Base-by-base conservation (phyloP, 2,888 invertebrate genomes). In the Meteorus cinctellus region DNA sequence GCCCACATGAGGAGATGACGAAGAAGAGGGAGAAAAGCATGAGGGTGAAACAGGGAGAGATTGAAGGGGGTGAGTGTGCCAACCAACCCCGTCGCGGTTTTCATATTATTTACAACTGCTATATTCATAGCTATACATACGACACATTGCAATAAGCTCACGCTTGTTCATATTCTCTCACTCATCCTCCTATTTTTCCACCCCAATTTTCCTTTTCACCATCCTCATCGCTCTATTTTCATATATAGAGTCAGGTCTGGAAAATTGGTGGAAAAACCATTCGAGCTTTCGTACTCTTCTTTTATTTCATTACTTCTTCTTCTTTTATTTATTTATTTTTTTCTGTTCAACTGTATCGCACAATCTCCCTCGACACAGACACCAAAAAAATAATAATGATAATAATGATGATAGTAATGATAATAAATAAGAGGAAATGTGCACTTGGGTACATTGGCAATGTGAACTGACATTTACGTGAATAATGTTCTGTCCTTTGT, bases 91-190 rank as follows among this genome's bases (percentile, higher is more conserved):
- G 51, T 74, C 70, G 77, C 74, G 81, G 77, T 84, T 83, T 82
- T 81, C 84, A 82, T 86, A 86, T 87, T 86, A 87, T 87, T 87
- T 86, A 86, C 84, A 84, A 79, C 81, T 19, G 19, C n/a, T 55
- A 19, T 55, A 55, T 55, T 55, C n/a, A 55, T 55, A 55, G 36
- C 63, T 48, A 34, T 34, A 34, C 41, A 41, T 79, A 77, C 73
- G 80, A 80, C 81, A 78, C 75, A 77, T 77, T 75, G 81, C 84
- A 80, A 83, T 84, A 83, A 83, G 81, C 81, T 70, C 63, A 41
- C 59, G 48, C 27, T 45, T 29, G 34, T 51, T 27, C 65, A 66
- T 66, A 66, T 16, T 31, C 34, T 63, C n/a, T 69, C 36, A 29
- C 60, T 16, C 45, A 24, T 24, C 36, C 27, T 19, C 29, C 59